Percentiles rank a stretch among this genome's conserved stretches.
Conservation (phyloP, 1,140 invertebrate species). For the Zaprionus tsacasi region DNA sequence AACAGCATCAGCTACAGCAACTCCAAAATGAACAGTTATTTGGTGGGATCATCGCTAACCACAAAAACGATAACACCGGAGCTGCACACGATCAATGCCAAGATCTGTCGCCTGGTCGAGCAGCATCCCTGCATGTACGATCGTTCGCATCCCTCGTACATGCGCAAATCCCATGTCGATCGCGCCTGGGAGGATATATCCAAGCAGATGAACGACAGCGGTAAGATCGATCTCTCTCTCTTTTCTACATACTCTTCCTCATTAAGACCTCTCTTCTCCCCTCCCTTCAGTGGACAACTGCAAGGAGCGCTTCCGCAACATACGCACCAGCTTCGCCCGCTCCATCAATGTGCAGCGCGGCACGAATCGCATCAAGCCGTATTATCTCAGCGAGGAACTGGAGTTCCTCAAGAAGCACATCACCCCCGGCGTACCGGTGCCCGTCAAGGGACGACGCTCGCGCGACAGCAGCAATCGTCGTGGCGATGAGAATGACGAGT, state of each 20-base stretch:
- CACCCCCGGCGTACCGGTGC: conserved; percentile 68
- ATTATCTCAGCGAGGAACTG: conserved; percentile 68
- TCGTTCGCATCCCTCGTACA: conserved; percentile 59
- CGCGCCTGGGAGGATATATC: conserved; percentile 68
- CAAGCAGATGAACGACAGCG: conserved; percentile 52
- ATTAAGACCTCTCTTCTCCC: neutral
- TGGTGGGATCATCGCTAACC: conserved; percentile 24
- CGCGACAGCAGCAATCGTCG: conserved; percentile 39
- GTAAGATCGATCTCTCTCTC: conserved; percentile 40
- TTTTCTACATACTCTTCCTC: neutral
- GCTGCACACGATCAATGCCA: conserved; percentile 58
- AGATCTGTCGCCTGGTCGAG: conserved; percentile 71
- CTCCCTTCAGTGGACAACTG: conserved; percentile 58
- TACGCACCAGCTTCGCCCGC: conserved; percentile 67
- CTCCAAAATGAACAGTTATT: conserved; percentile 16
- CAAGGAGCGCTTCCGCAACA: conserved; percentile 76
- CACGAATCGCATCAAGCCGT: conserved; percentile 68
- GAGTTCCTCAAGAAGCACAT: conserved; percentile 66
- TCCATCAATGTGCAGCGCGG: conserved; percentile 64
- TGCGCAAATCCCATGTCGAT: conserved; percentile 61
- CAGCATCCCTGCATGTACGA: conserved; percentile 74
- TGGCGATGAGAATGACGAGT: conserved; percentile 27
- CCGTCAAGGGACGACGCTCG: conserved; percentile 45
- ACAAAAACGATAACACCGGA: conserved; percentile 48
- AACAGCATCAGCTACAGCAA: conserved; percentile 15